Evolutionary conservation across 2,113 vertebrate genomes (phyloP), one percentile per base, ranked within the genome.

Genomic region (Ailuropoda melanoleuca): DNA sequence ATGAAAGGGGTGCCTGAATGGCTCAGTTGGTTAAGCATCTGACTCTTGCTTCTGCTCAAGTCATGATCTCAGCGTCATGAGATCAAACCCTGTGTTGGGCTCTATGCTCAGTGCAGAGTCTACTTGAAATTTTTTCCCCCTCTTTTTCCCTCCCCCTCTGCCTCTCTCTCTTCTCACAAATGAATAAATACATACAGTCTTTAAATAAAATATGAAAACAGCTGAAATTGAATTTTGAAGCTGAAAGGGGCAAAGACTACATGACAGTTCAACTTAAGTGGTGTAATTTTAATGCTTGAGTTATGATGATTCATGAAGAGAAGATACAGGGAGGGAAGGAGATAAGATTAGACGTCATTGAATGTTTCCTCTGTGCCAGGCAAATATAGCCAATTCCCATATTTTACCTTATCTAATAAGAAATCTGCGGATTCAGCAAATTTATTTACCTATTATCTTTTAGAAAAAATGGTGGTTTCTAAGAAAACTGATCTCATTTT

Each of bases 371-470:
- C 26, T 72, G 6, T 64, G 23, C 4, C 60, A 77, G 60, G 24
- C 13, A 96, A 95, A 93, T 34, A 14, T 6, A 85, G 18, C 31
- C 13, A 17, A n/a, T 62, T 90, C 80, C 58, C 19, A 21, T 77
- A 77, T 43, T 58, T 95, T 89, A 90, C 39, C 24, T 86, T 77
- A 87, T 37, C 37, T 89, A 31, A 37, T 91, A 92, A 90, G n/a
- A 87, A 80, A 83, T 78, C 13, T 82, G 6, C 75, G 21, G 26
- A 43, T 77, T 88, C 11, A 46, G 12, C 8, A 84, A 90, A 85
- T 86, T 82, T 64, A 84, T 90, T 88, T 90, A 34, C 56, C 46
- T 58, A 37, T 39, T 80, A 84, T 4, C 34, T 95, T 94, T 75
- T 55, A 78, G 56, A 58, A 46, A 26, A 88, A 13, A 43, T 14